A percentile compares a stretch with the other conserved stretches of the same genome.
Evolutionary conservation across 2,113 vertebrate genomes (phyloP).

Genomic region (Thunnus maccoyii): DNA sequence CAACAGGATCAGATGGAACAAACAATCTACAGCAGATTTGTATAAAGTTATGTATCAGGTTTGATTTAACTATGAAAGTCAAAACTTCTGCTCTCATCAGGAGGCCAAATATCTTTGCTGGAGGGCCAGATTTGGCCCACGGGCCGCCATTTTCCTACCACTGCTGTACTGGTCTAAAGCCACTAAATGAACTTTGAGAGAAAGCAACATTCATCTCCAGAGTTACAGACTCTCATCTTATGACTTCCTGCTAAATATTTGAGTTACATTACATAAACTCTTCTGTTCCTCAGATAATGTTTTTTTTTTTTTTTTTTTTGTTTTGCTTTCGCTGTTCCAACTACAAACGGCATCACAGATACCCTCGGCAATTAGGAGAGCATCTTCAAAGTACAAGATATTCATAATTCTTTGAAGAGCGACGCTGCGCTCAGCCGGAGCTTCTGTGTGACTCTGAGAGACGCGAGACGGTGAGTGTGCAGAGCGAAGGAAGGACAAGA

Average conservation of each 20-base stretch:
- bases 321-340: not conserved
- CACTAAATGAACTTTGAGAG: not conserved
- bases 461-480: not conserved
- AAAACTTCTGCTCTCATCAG: too few relatives aligned
- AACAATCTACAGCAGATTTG: too few relatives aligned
- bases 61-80: too few relatives aligned
- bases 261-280: not conserved
- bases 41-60: too few relatives aligned
- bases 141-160: too few relatives aligned
- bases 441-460: not conserved
- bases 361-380: not conserved
- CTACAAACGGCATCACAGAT: slow-evolving; percentile 32
- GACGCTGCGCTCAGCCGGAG: not conserved
- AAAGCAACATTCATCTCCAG: not conserved
- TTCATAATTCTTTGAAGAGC: slow-evolving; percentile 6
- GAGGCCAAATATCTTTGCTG: too few relatives aligned
- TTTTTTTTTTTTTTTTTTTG: too few relatives aligned
- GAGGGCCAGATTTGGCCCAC: too few relatives aligned
- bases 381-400: not conserved
- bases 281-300: not conserved
- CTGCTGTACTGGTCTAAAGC: too few relatives aligned
- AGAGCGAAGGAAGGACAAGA: not conserved
- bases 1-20: too few relatives aligned
- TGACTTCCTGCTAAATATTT: not conserved
- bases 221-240: too few relatives aligned